Conservation (phyloP, 2,888 invertebrate genomes). For the Invenusta paracnida region DNA sequence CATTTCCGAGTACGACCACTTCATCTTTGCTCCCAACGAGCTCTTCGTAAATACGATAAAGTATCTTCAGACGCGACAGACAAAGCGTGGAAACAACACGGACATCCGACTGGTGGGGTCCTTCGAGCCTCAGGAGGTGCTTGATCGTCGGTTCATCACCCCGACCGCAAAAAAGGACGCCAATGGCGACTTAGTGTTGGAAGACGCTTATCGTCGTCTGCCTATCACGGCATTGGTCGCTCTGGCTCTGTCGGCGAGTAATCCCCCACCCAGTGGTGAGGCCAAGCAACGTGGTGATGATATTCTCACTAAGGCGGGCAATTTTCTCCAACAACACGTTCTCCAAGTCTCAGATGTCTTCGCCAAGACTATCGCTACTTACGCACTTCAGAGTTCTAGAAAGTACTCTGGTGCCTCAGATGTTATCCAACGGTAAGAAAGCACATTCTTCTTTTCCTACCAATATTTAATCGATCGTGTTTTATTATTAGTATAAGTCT, state of each 20-base stretch:
- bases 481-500: no score
- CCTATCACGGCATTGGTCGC: conserved; percentile 30
- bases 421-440: neutral
- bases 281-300: neutral
- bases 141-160: conserved; percentile 36
- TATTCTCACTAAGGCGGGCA: neutral
- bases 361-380: conserved; percentile 78
- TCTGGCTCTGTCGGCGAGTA: neutral
- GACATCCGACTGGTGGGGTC: neutral
- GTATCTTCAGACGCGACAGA: conserved; percentile 31
- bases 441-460: no score
- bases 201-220: conserved; percentile 28
- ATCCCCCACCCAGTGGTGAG: neutral
- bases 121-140: conserved; percentile 26
- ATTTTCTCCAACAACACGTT: conserved; percentile 77
- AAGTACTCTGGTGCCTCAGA: conserved; percentile 47
- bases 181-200: no score
- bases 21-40: conserved; percentile 36
- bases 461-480: no score
- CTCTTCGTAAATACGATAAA: neutral
- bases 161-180: conserved; percentile 1
- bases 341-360: conserved; percentile 70
- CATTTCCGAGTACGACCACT: conserved; percentile 40
- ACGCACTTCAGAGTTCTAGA: conserved; percentile 67
- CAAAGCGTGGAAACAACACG: neutral